phyloP scores from a whole-genome alignment of 2,888 invertebrate genomes.

The Busseola fusca region DNA sequence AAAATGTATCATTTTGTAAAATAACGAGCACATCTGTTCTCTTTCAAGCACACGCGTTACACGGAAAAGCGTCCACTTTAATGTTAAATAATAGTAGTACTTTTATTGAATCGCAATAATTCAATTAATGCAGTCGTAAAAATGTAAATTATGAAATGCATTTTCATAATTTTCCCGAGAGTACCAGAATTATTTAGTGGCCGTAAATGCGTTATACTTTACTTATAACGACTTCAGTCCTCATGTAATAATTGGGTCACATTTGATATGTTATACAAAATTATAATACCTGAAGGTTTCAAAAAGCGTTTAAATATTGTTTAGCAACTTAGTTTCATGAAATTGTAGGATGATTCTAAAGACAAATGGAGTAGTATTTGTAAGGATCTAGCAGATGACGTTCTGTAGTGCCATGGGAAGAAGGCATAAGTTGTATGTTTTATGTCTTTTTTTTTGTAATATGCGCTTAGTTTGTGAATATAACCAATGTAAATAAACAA shows the following conservation, averaged over 20 bases:
- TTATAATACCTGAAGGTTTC: not conserved
- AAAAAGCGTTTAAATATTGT: not conserved
- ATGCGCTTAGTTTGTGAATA: not conserved
- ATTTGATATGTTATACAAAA: not conserved
- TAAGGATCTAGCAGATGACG: not conserved
- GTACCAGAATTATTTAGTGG: slow-evolving; percentile 16
- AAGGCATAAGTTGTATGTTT: not conserved
- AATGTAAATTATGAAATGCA: slow-evolving; percentile 47
- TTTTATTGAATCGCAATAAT: slow-evolving; percentile 70
- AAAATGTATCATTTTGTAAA: slow-evolving; percentile 71
- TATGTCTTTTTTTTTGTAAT: not conserved
- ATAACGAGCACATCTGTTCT: slow-evolving; percentile 69
- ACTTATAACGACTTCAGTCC: slow-evolving; percentile 21
- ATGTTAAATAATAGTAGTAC: slow-evolving; percentile 68
- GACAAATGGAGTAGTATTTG: not conserved
- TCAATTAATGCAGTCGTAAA: slow-evolving; percentile 65
- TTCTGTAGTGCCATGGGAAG: not conserved
- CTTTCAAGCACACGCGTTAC: slow-evolving; percentile 63
- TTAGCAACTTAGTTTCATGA: not conserved
- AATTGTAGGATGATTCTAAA: not conserved
- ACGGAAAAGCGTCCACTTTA: slow-evolving; percentile 66
- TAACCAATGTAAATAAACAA: too few species aligned
- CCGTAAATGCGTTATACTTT: slow-evolving; percentile 14
- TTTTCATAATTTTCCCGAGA: slow-evolving; percentile 41
- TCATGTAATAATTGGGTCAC: slow-evolving; percentile 20